These are phyloP conservation scores for Stylophora pistillata DNA, from an alignment of 64 coral and sea anemone genomes.

Conservation along the genomic window DNA sequence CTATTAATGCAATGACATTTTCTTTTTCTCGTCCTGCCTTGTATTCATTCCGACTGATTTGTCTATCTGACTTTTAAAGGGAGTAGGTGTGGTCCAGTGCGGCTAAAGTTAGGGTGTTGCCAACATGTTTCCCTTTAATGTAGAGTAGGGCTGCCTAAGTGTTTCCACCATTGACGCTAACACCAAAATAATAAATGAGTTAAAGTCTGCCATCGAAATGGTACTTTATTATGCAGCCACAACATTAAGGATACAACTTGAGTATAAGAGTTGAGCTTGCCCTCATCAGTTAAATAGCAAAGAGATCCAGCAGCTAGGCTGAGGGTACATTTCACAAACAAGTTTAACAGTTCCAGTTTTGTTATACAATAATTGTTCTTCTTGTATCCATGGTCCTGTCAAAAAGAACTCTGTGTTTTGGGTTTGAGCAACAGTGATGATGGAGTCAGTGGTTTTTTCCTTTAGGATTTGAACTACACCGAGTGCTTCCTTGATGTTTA, in stretches of 20 bases:
- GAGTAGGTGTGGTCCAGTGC: no score
- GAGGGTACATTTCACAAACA: conserved; percentile 18
- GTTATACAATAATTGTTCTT: not conserved
- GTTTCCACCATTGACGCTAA: no score
- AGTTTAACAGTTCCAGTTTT: not conserved
- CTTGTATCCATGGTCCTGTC: not conserved
- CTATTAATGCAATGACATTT: no score
- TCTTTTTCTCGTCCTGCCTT: no score
- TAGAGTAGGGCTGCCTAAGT: no score
- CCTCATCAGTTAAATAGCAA: not conserved
- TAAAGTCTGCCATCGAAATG: no score
- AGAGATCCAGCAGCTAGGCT: not conserved
- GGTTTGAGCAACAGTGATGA: not conserved
- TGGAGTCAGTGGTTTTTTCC: not conserved
- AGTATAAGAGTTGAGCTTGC: not conserved
- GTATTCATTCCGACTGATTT: no score
- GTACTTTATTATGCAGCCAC: no score
- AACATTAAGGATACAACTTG: not conserved
- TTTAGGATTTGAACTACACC: not conserved
- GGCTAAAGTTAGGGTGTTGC: no score
- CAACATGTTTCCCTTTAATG: no score
- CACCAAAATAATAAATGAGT: no score
- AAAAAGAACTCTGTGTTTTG: not conserved
- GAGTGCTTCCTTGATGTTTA: not conserved
- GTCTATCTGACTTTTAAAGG: no score